Percentiles rank a stretch among this genome's conserved stretches.
phyloP scores from a whole-genome alignment of 1,140 invertebrate species.

The Sitodiplosis mosellana region DNA sequence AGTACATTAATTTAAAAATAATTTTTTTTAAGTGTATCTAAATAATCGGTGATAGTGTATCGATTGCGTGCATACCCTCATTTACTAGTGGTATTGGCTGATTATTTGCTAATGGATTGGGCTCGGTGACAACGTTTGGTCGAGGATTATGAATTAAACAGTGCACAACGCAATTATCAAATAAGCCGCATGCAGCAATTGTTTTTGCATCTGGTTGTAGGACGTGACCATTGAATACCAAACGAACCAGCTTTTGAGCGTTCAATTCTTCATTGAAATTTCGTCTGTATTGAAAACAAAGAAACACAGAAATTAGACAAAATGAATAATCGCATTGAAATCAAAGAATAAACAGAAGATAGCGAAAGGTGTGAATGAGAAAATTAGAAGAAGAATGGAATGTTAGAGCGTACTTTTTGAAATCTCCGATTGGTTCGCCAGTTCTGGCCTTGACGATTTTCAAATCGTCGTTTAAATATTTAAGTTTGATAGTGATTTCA shows the following conservation, averaged over 20 bases:
- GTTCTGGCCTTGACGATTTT: conserved; percentile 57
- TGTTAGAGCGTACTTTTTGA: conserved; percentile 52
- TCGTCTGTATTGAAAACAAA: conserved; percentile 35
- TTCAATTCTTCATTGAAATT: conserved; percentile 64
- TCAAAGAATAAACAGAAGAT: background rate
- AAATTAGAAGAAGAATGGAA: too few species aligned
- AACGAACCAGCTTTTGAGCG: conserved; percentile 53
- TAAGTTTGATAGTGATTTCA: conserved; percentile 45
- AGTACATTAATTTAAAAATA: background rate
- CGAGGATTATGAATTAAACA: conserved; percentile 53
- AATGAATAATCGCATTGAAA: background rate
- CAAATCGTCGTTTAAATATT: conserved; percentile 73
- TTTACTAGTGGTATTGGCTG: background rate
- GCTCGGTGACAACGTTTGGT: conserved; percentile 6
- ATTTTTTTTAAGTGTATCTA: background rate
- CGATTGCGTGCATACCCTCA: too few species aligned
- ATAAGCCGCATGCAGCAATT: conserved; percentile 56
- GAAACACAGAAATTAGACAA: background rate
- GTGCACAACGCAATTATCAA: conserved; percentile 74
- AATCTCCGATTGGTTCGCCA: conserved; percentile 60
- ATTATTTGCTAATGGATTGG: background rate
- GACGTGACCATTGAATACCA: conserved; percentile 78
- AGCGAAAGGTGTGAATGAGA: too few species aligned
- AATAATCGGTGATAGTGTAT: background rate
- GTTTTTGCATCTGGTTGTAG: conserved; percentile 56